Percentiles rank a stretch among this genome's conserved stretches.
phyloP scores from a whole-genome alignment of 2,797 vertebrate genomes.

The Eulemur rubriventer region DNA sequence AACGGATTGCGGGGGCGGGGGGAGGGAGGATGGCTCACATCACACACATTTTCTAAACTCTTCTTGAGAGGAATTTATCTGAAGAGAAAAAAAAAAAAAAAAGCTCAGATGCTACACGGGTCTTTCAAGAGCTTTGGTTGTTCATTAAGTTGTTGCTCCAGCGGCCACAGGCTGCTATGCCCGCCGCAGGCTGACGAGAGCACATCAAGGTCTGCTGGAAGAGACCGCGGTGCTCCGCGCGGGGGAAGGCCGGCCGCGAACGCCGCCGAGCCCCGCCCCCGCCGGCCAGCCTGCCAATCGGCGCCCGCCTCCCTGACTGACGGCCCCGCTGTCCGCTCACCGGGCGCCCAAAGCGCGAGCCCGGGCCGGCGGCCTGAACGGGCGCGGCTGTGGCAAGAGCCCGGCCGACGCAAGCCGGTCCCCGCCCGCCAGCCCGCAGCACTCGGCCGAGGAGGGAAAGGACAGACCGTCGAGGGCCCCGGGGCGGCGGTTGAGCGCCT shows the following conservation, averaged over 20 bases:
- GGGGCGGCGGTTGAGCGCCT: background rate
- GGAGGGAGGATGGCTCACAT: background rate
- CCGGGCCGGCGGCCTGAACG: background rate
- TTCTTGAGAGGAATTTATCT: background rate
- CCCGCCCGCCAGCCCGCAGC: background rate
- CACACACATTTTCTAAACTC: background rate
- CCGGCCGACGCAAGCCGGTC: background rate
- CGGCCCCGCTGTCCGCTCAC: constrained; percentile 77
- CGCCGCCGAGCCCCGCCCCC: constrained; percentile 52
- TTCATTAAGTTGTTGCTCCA: background rate
- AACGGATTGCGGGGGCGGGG: background rate
- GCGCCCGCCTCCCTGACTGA: constrained; percentile 78
- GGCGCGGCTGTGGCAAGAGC: fast-evolving
- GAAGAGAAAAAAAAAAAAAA: background rate
- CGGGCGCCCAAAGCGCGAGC: constrained; percentile 79
- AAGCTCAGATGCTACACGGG: background rate
- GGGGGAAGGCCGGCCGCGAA: constrained; percentile 48
- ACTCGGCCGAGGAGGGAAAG: too few species aligned
- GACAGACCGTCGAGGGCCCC: background rate
- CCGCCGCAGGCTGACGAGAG: fast-evolving
- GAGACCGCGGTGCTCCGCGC: constrained; percentile 33
- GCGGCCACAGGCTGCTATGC: background rate
- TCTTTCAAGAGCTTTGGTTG: background rate
- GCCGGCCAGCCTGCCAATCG: constrained; percentile 73
- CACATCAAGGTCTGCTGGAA: background rate